These are phyloP conservation scores for Phainopepla nitens DNA, from an alignment of 2,113 vertebrate genomes.

Conservation along the genomic window DNA sequence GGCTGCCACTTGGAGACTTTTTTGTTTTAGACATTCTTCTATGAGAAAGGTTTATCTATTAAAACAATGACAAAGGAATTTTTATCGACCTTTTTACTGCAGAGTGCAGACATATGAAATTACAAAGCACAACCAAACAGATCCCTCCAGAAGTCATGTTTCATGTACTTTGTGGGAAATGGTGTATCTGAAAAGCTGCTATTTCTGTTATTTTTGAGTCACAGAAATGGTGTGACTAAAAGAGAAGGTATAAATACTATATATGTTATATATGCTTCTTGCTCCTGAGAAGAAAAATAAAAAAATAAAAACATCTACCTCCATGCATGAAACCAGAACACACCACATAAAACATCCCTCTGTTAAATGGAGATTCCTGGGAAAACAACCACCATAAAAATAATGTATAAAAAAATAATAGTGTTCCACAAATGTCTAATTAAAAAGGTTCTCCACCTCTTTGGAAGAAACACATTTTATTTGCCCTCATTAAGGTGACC, in stretches of 20 bases:
- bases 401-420: slow-evolving; percentile 57
- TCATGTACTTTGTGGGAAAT: neutral
- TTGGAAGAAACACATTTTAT: slow-evolving; percentile 67
- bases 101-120: neutral
- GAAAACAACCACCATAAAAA: slow-evolving; percentile 61
- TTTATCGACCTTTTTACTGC: neutral
- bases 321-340: neutral
- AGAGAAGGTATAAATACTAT: neutral
- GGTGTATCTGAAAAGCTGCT: neutral
- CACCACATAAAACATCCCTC: slow-evolving; percentile 9
- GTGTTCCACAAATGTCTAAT: slow-evolving; percentile 59
- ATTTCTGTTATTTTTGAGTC: neutral
- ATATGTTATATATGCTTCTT: neutral
- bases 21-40: neutral
- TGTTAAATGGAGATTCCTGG: slow-evolving; percentile 22
- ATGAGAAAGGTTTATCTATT: neutral
- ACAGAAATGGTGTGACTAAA: neutral
- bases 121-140: neutral
- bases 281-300: neutral
- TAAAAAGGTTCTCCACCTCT: slow-evolving; percentile 57
- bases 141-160: neutral
- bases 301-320: neutral
- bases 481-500: slow-evolving; percentile 64
- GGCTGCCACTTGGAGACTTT: neutral
- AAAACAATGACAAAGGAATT: neutral